phyloP scores from a whole-genome alignment of 2,888 invertebrate species.

The Antheraea yamamai region DNA sequence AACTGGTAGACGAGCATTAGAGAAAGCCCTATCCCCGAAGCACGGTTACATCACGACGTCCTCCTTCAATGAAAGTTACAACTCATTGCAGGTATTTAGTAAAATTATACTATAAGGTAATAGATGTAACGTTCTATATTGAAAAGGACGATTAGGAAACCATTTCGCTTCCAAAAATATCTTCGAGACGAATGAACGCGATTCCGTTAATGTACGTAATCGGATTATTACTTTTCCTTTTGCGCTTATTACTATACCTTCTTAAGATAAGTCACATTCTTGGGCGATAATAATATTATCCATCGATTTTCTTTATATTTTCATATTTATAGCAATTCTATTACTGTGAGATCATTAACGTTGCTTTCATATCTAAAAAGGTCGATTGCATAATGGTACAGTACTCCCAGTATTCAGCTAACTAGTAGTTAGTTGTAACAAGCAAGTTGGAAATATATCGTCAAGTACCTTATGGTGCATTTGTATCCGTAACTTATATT shows the following conservation, averaged over 20 bases:
- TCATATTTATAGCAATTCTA: too few species aligned
- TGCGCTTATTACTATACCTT: neutral
- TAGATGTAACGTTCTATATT: neutral
- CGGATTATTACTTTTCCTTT: slow-evolving; percentile 4
- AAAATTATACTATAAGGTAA: neutral
- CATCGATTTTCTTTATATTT: neutral
- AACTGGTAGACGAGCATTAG: too few species aligned
- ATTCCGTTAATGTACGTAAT: slow-evolving; percentile 8
- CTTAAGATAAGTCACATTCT: neutral
- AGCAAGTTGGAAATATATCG: neutral
- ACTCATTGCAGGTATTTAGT: neutral
- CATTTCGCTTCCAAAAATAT: slow-evolving; percentile 3
- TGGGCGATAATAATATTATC: neutral
- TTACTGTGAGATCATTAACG: too few species aligned
- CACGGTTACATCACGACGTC: too few species aligned
- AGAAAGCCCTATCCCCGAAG: too few species aligned
- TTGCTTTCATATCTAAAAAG: neutral
- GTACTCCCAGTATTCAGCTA: too few species aligned
- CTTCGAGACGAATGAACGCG: neutral
- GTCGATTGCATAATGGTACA: neutral
- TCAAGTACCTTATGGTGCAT: neutral
- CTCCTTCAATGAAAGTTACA: too few species aligned
- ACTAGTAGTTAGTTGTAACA: neutral
- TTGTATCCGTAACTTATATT: too few species aligned
- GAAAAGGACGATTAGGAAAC: slow-evolving; percentile 1